These are phyloP conservation scores for Cantharis lateralis DNA, from an alignment of 2,888 invertebrate genomes.

Conservation along the genomic window DNA sequence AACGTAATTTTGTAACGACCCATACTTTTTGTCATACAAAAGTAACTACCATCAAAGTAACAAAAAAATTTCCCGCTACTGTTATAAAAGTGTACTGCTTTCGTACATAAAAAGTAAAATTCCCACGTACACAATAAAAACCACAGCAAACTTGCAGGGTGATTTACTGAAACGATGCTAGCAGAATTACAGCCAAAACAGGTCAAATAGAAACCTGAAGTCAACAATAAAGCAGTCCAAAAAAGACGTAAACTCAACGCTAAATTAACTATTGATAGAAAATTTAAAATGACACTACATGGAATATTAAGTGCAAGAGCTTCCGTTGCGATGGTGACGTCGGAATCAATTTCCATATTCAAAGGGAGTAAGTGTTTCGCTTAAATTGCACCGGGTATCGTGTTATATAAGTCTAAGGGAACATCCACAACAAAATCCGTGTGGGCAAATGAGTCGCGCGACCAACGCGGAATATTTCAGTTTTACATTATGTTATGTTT, in stretches of 20 bases:
- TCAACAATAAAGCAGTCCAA: slow-evolving; percentile 19
- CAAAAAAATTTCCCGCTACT: slow-evolving; percentile 3
- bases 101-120: slow-evolving; percentile 17
- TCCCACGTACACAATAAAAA: slow-evolving; percentile 22
- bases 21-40: background rate
- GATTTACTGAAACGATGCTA: slow-evolving; percentile 24
- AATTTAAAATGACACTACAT: slow-evolving; percentile 14
- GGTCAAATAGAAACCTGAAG: slow-evolving; percentile 14
- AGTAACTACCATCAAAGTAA: background rate
- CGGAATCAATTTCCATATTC: background rate
- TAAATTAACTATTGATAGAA: slow-evolving; percentile 27
- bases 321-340: background rate
- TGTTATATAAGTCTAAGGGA: background rate
- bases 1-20: background rate
- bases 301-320: background rate
- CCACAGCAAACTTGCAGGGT: slow-evolving; percentile 15
- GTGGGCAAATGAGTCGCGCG: background rate
- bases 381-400: background rate
- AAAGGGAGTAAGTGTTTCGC: background rate
- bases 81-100: slow-evolving; percentile 14
- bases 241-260: slow-evolving; percentile 15
- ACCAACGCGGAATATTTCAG: background rate
- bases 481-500: too few species aligned
- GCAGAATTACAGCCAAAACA: slow-evolving; percentile 24
- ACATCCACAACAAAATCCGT: background rate